Evolutionary conservation across 2,797 vertebrate genomes (phyloP), one percentile per base, ranked within the genome.

Genomic region (Pempheris klunzingeri): DNA sequence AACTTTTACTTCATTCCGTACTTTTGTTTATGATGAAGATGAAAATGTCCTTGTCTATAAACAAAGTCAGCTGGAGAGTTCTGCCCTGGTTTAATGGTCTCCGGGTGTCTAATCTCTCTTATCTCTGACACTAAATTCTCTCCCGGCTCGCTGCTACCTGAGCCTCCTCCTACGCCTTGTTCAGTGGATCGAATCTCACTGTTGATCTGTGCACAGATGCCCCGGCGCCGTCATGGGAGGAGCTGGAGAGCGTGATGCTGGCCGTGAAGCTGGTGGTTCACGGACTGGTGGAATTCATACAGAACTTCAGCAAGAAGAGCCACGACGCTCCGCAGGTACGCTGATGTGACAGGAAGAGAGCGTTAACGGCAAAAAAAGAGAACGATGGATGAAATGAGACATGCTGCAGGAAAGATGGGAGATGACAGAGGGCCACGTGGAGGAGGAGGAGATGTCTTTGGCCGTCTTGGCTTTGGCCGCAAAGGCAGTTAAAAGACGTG

Each of bases 261-360:
- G 97, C 97, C 53, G 97, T 98, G 68, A 99, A 98, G 93, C 91
- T 97, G 52, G 97, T 99, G 69, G 97, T 99, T 78, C 96, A 97
- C 5, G 97, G 97, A 17, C 95, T 99, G 57, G 97, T 99, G 85
- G 97, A 98, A 85, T 99, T 98, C 91, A 97, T 98, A 84, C 97
- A 99, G 88, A 98, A 98, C 90, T 98, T 97, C 77, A 99, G 97
- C 86, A 97, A 97, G 87, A 99, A 98, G 95, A 97, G 95, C 88
- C 97, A 98, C 38, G 98, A 99, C 80, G 90, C 96, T 74, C 97
- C 97, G 63, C 98, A 98, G 96, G 98, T 99, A 81, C 7, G 2
- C 39, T 8, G 22, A 36, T 2, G 24, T 5, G 0, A 39, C 7
- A 41, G 17, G 32, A 26, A 17, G 11, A 44, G 54, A 54, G 26